Base-by-base conservation (phyloP, 1,140 invertebrate species). In the Lycorma delicatula region DNA sequence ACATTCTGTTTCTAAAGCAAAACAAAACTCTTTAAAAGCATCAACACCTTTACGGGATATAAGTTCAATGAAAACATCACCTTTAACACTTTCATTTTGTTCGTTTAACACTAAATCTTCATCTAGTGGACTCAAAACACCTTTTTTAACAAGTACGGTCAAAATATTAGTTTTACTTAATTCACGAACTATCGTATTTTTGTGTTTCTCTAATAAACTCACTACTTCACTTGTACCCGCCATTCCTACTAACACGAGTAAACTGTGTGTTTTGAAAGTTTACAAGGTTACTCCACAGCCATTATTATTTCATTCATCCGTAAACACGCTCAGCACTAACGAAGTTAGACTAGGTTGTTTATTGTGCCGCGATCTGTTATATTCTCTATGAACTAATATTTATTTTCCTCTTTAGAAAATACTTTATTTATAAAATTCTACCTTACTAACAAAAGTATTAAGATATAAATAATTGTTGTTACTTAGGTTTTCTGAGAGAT, bases 1-100 rank as follows among this genome's bases (percentile, higher is more conserved):
- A 58, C 75, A 77, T 62, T 77, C 75, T 52, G 72, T 71, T 56
- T 77, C 77, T 54, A 78, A 70, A 34, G 75, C 76, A 59, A 76
- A 77, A 58, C 76, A 78, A 60, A 78, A 77, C 63, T 77, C 74
- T 50, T 76, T 72, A 62, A 78, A 77, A 53, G 75, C 75, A 59
- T 75, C 71, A 51, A 78, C 77, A 27, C 77, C 76, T 62, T 73
- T 77, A 47, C 74, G 71, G 34, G 74, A 71, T 34, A 78, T 73
- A 28, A 78, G 71, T 55, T 76, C 75, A 54, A 77, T 75, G 59
- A 78, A 71, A 34, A 75, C 60, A 59, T 72, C 71, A 64, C 54
- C 51, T 56, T 52, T 46, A 22, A 46, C 46, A 38, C 38, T 25
- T 20, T 54, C 34, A 60, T 68, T 65, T 36, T 63, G 64, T 55